Evolutionary conservation across 2,888 invertebrate species (phyloP).

Genomic region (Drosophila heteroneura): DNA sequence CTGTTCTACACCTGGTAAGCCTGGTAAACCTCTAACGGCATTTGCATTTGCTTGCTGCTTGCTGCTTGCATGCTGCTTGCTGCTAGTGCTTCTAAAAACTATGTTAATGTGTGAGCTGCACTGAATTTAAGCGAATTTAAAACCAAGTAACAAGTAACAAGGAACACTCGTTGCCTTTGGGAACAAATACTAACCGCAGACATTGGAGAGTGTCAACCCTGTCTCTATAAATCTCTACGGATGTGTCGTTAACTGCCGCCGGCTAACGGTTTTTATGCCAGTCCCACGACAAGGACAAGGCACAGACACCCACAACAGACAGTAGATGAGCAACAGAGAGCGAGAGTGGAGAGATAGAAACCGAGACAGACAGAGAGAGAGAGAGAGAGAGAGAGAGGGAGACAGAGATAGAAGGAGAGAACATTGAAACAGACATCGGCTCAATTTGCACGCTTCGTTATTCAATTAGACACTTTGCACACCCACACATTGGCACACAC

Average conservation of each 20-base stretch:
- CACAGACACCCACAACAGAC: constrained; percentile 17
- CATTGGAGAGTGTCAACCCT: constrained; percentile 60
- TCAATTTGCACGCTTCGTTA: constrained; percentile 81
- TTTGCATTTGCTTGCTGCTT: constrained; percentile 59
- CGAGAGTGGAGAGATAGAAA: constrained; percentile 7
- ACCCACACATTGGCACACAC: constrained; percentile 21
- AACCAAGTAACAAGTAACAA: constrained; percentile 44
- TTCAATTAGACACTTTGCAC: constrained; percentile 82
- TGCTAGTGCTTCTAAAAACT: constrained; percentile 58
- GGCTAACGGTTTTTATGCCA: constrained; percentile 53
- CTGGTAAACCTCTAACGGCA: constrained; percentile 68
- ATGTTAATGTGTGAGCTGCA: constrained; percentile 70
- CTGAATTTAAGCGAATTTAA: constrained; percentile 62
- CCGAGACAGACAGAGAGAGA: not conserved
- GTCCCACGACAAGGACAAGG: constrained; percentile 45
- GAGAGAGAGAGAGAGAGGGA: not conserved
- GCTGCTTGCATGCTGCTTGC: constrained; percentile 15
- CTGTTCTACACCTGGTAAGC: constrained; percentile 59
- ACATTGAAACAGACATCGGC: constrained; percentile 43
- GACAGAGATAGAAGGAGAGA: not conserved
- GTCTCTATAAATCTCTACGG: constrained; percentile 71
- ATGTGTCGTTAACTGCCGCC: constrained; percentile 76
- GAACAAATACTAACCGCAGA: constrained; percentile 62
- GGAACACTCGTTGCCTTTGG: constrained; percentile 35
- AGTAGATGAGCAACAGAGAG: constrained; percentile 19